Percentiles rank a stretch among this genome's conserved stretches.
Evolutionary conservation across 1,140 invertebrate genomes (phyloP).

Genomic region (Ptiloglossa arizonensis): DNA sequence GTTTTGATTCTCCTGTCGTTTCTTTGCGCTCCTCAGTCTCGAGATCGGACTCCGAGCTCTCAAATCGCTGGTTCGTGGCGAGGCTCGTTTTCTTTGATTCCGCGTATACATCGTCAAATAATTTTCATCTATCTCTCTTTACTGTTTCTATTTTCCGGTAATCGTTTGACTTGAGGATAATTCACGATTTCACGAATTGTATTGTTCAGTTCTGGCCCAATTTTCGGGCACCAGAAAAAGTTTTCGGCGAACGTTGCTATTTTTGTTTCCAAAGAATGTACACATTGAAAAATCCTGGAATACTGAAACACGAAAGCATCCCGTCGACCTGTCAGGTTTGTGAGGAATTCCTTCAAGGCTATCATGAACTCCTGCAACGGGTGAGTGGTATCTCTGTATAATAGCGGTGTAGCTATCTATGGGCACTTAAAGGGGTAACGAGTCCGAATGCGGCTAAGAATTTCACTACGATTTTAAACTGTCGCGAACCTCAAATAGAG

Average conservation of each 20-base stretch:
- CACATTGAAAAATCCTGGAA: constrained; percentile 36
- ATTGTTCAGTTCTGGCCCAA: not conserved
- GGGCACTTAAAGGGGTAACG: not conserved
- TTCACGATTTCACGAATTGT: not conserved
- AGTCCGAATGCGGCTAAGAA: not conserved
- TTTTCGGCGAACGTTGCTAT: not conserved
- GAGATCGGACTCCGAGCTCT: constrained; percentile 58
- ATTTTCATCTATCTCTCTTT: not conserved
- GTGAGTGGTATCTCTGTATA: constrained; percentile 55
- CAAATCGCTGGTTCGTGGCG: constrained; percentile 43
- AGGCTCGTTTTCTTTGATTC: constrained; percentile 49
- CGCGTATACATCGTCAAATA: not conserved
- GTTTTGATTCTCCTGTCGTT: constrained; percentile 18
- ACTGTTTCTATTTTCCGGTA: not conserved
- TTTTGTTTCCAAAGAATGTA: constrained; percentile 34
- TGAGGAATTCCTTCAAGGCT: constrained; percentile 71
- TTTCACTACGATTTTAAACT: not conserved
- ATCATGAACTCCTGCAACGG: constrained; percentile 74
- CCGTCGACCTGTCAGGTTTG: constrained; percentile 69
- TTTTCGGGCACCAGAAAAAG: not conserved
- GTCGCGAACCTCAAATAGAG: not conserved
- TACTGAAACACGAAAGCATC: constrained; percentile 67
- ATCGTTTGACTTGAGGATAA: not conserved
- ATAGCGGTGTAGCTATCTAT: constrained; percentile 1
- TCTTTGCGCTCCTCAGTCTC: constrained; percentile 50